Base-by-base conservation (phyloP, 2,113 vertebrate genomes). In the Gymnogyps californianus region DNA sequence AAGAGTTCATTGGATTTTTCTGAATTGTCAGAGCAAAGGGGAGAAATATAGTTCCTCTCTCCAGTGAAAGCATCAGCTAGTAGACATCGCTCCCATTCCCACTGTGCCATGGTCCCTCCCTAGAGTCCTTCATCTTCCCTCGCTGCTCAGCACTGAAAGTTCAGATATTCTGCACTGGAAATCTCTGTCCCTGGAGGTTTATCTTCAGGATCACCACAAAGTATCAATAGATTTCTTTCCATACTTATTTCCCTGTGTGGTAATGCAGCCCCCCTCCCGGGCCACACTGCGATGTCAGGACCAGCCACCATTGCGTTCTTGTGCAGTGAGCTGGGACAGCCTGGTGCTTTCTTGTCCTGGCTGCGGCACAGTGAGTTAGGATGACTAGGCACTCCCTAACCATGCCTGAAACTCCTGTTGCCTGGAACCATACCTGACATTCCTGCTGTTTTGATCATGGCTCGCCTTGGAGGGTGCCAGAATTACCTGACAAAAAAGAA, bases 61-160 rank as follows among this genome's bases (percentile, higher is more conserved):
- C 12, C 11, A 31, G 13, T 21, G 19, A 58, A 74, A 74, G 16
- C 42, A 21, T 16, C 17, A 47, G 0, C 8, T 59, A 29, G 20
- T 15, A 80, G 40, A 81, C 2, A 11, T 32, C 2, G 2, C 10
- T 74, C 21, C 12, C 9, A 28, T 26, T 71, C 65, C 25, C 19
- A 3, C 15, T 6, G 9, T 14, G 7, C 28, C 7, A 13, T 1
- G 2, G 36, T 52, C 9, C 12, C 16, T 58, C 34, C 29, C 26
- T 6, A 19, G 17, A 16, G 6, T 51, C 46, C 52, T 74, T 58
- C 47, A 79, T 44, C 10, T 4, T 67, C 5, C 10, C 2, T 36
- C 52, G 31, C 5, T 21, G 2, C 29, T 49, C 14, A 77, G 11
- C 11, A 74, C 16, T 20, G n/a, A 19, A 51, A 58, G 4, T 57